Evolutionary conservation across 2,797 vertebrate genomes (phyloP).

Genomic region (Neomorphus geoffroyi): DNA sequence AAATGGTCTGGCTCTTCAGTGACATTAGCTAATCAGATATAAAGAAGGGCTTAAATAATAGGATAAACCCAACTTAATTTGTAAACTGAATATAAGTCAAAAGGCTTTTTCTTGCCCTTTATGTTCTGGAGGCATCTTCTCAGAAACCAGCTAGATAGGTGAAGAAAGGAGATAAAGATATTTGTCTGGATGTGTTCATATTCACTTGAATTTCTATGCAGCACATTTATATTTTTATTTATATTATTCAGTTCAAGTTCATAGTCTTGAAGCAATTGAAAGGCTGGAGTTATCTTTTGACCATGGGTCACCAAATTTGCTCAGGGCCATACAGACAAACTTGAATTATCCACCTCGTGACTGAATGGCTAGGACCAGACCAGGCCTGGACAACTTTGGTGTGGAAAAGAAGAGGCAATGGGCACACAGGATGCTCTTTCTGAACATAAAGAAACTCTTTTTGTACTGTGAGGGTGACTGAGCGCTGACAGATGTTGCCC

Average conservation of each 20-base stretch:
- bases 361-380: not conserved
- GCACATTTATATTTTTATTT: not conserved
- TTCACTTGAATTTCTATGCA: not conserved
- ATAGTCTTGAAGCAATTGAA: not conserved
- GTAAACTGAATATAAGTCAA: not conserved
- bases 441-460: not conserved
- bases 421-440: not conserved
- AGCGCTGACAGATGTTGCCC: not conserved
- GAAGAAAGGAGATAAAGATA: not conserved
- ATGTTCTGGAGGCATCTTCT: not conserved
- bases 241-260: not conserved
- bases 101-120: slow-evolving; percentile 37
- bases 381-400: not conserved
- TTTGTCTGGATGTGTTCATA: not conserved
- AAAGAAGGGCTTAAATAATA: slow-evolving; percentile 22
- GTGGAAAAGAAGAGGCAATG: not conserved
- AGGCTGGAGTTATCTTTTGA: not conserved
- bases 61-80: slow-evolving; percentile 21
- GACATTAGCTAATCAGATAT: slow-evolving; percentile 44
- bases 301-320: not conserved
- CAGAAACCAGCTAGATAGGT: not conserved
- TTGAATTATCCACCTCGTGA: not conserved
- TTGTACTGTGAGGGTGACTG: not conserved
- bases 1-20: slow-evolving; percentile 32
- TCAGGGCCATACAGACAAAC: not conserved